These are phyloP conservation scores for Phrixothrix hirtus DNA, from an alignment of 2,888 invertebrate species.

Conservation along the genomic window DNA sequence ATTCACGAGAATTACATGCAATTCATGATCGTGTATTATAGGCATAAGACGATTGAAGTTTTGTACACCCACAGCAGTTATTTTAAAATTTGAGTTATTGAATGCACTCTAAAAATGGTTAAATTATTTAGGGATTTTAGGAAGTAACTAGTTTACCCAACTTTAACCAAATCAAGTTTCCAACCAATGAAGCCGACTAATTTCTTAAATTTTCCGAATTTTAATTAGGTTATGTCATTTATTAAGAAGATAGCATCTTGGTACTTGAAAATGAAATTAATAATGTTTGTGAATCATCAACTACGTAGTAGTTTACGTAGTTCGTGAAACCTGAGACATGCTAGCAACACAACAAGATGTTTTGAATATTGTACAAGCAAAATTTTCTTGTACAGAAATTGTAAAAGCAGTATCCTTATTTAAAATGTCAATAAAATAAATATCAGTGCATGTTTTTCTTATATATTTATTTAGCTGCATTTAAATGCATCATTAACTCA, in stretches of 20 bases:
- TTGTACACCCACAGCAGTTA: no score
- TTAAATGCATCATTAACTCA: conserved; percentile 51
- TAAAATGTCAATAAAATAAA: conserved; percentile 10
- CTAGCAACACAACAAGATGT: conserved; percentile 46
- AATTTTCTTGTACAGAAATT: conserved; percentile 61
- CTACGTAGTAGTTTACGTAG: conserved; percentile 21
- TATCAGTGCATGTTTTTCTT: conserved; percentile 35
- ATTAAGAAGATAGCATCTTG: neutral
- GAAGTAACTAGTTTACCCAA: neutral
- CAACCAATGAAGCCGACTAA: no score
- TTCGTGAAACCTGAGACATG: conserved; percentile 24
- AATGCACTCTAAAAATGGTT: no score
- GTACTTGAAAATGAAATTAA: conserved; percentile 6
- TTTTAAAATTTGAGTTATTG: no score
- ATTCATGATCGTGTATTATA: no score
- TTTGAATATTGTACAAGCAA: conserved; percentile 60
- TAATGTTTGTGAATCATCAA: conserved; percentile 14
- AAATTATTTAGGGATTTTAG: no score
- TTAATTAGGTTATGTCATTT: conserved; percentile 9
- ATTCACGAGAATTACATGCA: no score
- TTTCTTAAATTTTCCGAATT: no score
- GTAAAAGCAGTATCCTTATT: conserved; percentile 63
- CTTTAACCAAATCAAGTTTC: conserved; percentile 4
- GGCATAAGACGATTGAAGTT: no score
- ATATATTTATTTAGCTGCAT: conserved; percentile 49